Conservation (phyloP, 2,797 vertebrate species). For the Muscicapa striata region DNA sequence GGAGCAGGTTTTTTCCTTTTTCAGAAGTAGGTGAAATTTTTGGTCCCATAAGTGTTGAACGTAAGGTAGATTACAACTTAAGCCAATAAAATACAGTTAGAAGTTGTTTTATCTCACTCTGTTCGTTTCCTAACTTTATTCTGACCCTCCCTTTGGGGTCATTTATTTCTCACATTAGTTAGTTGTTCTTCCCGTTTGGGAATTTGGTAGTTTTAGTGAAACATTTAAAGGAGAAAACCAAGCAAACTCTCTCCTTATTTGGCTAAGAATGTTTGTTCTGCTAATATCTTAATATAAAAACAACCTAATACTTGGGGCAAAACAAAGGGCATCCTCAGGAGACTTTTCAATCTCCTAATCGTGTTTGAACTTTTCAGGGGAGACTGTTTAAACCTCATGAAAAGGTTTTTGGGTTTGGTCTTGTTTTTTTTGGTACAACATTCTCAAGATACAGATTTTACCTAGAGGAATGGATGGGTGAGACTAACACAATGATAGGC, state of each 20-base stretch:
- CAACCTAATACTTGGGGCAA: conserved; percentile 55
- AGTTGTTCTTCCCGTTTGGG: conserved; percentile 29
- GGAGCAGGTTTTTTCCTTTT: neutral
- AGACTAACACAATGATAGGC: neutral
- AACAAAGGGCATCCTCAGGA: conserved; percentile 36
- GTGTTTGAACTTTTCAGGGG: conserved; percentile 27
- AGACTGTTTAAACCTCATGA: neutral
- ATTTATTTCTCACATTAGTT: conserved; percentile 60
- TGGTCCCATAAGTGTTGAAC: neutral
- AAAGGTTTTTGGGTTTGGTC: neutral
- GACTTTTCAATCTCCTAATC: neutral
- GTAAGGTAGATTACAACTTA: neutral
- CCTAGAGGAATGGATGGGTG: neutral
- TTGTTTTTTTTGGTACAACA: neutral
- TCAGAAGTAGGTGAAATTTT: neutral
- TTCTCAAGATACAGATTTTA: neutral
- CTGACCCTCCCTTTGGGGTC: conserved; percentile 37
- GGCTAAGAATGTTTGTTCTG: conserved; percentile 60
- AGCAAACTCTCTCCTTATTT: conserved; percentile 66
- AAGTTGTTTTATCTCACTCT: conserved; percentile 21
- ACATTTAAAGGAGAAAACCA: conserved; percentile 51
- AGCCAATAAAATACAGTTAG: neutral
- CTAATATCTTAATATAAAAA: conserved; percentile 54
- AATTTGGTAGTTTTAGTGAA: conserved; percentile 49
- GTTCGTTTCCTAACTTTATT: conserved; percentile 31